Evolutionary conservation across 1,140 invertebrate genomes (phyloP), one percentile per base, ranked within the genome.

Genomic region (Drosophila nannoptera): DNA sequence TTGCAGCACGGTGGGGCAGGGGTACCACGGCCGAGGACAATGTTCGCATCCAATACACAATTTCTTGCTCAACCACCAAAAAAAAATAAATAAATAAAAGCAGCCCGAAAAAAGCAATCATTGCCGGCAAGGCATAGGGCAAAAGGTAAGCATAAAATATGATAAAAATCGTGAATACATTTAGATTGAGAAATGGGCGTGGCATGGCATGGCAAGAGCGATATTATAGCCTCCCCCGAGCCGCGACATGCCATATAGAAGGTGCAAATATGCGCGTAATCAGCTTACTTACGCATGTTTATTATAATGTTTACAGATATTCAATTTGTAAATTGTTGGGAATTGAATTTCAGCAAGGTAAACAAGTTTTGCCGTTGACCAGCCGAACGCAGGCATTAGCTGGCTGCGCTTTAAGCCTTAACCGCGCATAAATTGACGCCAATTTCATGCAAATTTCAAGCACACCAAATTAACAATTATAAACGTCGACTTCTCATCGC

Each of bases 271-370:
- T 77, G 81, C 81, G 74, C 81, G 81, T 84, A 84, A 84, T 84
- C 81, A 86, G 81, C 81, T 84, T 84, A 84, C 70, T 84, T 81
- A 77, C 77, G 81, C 81, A 75, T 84, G 80, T 86, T 84, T 81
- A 77, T 84, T 84, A 50, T 48, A 62, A 22, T 61, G 35, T 56
- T 71, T 59, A 72, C 62, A 59, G 46, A 69, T 67, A 67, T 73
- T 78, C 72, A 78, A 78, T 78, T 78, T 78, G 31, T 33, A 56
- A 67, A 71, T 60, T 50, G 55, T 64, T 32, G 2, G 42, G 46
- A 69, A 64, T 58, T 64, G 61, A 43, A 71, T 71, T 80, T 70
- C 32, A 36, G 46, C 14, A 43, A 50, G 42, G 46, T 71, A 71
- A 74, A 71, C 62, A 67, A 71, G 56, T 62, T 43, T 53, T 46